Base-by-base conservation (phyloP, 1,140 invertebrate genomes). In the Brachionus asplanchnoidis region DNA sequence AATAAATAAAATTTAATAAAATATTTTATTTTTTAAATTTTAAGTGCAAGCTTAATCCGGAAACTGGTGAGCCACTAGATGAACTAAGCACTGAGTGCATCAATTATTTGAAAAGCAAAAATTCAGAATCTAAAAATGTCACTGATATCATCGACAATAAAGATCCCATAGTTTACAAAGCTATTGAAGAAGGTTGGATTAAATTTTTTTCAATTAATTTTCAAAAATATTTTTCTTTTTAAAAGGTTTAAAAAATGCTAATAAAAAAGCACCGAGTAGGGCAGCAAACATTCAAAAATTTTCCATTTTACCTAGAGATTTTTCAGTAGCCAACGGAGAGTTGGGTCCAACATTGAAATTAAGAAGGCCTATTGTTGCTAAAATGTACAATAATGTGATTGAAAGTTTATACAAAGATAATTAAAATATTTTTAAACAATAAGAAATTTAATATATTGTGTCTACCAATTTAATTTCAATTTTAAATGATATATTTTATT, bases 281-380 rank as follows among this genome's bases (percentile, higher is more conserved):
- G 95, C 96, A 79, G 94, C 96, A 87, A 94, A 92, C 88, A 92
- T 97, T 79, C 95, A 96, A 88, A 97, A 97, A 88, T 96, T 95
- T 90, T 90, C 92, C n/a, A 92, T 97, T 85, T 90, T 97, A 84
- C 94, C 95, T 0, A 91, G 91, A 56, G 95, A 97, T 88, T 97
- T 97, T 90, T 95, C 94, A n/a, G 90, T 95, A 85, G 90, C 92
- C 82, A 94, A 94, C 26, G 95, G 95, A 86, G 95, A 97, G 92
- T 91, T 97, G 87, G 94, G 94, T 85, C 95, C 95, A 70, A 96
- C 95, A 14, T 90, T 96, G 87, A 96, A 96, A 90, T 88, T 96
- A 36, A 93, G 93, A 87, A 91, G 95, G 84, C 88, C 88, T n/a
- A 87, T 89, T 26, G 89, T 91, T 20, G 70, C 78, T 44, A 89